These are phyloP conservation scores for Paraplagusia blochii DNA, from an alignment of 2,113 vertebrate species.

Conservation along the genomic window DNA sequence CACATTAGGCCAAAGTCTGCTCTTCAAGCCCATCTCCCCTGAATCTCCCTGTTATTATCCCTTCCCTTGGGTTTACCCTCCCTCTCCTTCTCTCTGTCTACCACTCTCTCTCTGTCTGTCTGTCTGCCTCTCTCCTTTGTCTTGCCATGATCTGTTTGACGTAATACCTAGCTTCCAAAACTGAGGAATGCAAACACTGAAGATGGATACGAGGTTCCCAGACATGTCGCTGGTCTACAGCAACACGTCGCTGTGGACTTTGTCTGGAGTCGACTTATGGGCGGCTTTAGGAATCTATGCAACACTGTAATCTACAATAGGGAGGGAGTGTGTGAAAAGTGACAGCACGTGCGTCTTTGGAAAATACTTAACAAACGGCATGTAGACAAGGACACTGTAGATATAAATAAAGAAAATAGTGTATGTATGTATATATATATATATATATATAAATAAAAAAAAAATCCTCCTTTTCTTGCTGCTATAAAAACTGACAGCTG, in stretches of 20 bases:
- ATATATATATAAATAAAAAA: too few relatives aligned
- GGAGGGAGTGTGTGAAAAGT: slow-evolving; percentile 10
- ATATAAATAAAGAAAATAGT: too few relatives aligned
- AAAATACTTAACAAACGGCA: not conserved
- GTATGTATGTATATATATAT: too few relatives aligned
- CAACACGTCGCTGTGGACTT: slow-evolving; percentile 29
- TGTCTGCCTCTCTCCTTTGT: slow-evolving; percentile 32
- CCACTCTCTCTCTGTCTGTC: slow-evolving; percentile 13
- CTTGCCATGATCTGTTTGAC: slow-evolving; percentile 35
- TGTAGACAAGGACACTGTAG: not conserved
- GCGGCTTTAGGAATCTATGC: slow-evolving; percentile 22
- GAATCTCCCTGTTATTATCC: too few relatives aligned
- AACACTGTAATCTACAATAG: not conserved
- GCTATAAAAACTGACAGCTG: too few relatives aligned
- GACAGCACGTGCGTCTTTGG: slow-evolving; percentile 11
- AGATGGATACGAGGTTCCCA: slow-evolving; percentile 28
- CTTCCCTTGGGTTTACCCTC: too few relatives aligned
- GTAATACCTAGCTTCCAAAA: slow-evolving; percentile 35
- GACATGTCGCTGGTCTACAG: slow-evolving; percentile 25
- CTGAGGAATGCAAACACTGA: slow-evolving; percentile 39
- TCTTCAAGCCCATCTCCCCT: slow-evolving; percentile 2
- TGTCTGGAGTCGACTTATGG: slow-evolving; percentile 20
- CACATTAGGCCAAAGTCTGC: slow-evolving; percentile 50
- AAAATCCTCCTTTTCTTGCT: too few relatives aligned
- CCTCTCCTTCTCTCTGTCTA: not conserved